Base-by-base conservation (phyloP, 2,888 invertebrate genomes). In the Osedax frankpressi region DNA sequence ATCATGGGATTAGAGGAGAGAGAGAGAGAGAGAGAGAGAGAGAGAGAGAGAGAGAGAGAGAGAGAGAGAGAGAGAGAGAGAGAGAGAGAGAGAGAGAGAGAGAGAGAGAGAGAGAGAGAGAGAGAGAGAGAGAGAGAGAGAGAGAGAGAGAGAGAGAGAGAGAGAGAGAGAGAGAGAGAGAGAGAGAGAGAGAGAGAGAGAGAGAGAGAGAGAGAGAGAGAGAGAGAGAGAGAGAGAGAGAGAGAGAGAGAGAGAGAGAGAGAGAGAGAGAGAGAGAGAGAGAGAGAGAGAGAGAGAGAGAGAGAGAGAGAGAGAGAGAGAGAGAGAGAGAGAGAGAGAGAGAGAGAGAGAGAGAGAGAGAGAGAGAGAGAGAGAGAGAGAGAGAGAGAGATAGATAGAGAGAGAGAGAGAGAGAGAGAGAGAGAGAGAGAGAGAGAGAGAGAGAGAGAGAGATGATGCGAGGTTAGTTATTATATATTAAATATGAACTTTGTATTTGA, bases 401-500 rank as follows among this genome's bases (percentile, higher is more conserved):
- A n/a, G n/a, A n/a, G n/a, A n/a, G n/a, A n/a, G n/a, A 6, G 62
- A 62, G 62, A 62, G 62, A 6, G 62, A 62, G 62, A 62, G 62
- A 6, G 62, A 62, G 62, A 62, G 62, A 6, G 62, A 62, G 62
- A 62, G 62, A 6, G 62, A 62, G 62, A 62, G 62, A 6, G 62
- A 62, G 62, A 62, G 62, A 6, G 62, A 62, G 62, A 62, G 62
- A n/a, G n/a, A n/a, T n/a, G n/a, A n/a, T n/a, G n/a, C n/a, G n/a
- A n/a, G n/a, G n/a, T n/a, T n/a, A n/a, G 65, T 26, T 65, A 24
- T 24, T 24, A n/a, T 6, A n/a, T n/a, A n/a, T n/a, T n/a, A n/a
- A n/a, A n/a, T n/a, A 19, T 24, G 3, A 11, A 76, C 73, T 29
- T 70, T 75, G 62, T 75, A 77, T 3, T 44, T 24, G 1, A 82